Base-by-base conservation (phyloP, 2,797 vertebrate genomes). In the Tragopan temminckii region DNA sequence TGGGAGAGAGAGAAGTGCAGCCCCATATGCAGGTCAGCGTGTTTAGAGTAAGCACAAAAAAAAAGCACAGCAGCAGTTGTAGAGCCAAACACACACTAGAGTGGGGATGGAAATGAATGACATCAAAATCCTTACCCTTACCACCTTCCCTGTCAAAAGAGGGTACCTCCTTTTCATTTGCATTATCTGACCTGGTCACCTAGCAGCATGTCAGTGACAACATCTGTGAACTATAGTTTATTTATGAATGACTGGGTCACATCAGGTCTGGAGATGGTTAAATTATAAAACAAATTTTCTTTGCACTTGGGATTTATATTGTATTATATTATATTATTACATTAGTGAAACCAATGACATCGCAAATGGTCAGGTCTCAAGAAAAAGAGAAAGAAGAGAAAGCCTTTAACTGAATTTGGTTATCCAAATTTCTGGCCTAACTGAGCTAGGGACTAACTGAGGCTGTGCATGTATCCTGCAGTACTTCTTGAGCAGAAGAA, bases 81-180 rank as follows among this genome's bases (percentile, higher is more conserved):
- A 61, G 45, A 77, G 58, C 23, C 20, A 71, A 59, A 33, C 13
- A 45, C 0, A 0, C 0, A 0, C 21, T 43, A 7, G 53, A 42
- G 16, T 23, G 46, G 46, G 19, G 13, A 21, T 19, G 61, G 63
- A 80, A 59, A 20, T 55, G 13, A 21, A 17, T 63, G 46, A 52
- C 31, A 70, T 10, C 24, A 74, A 43, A 67, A 59, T 67, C 38
- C 25, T 50, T 42, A 14, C 24, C 27, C 20, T 64, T 71, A 62
- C 15, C 10, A n/a, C 18, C 10, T 82, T 5, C 81, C 43, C 46
- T 15, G 19, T 85, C 53, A 46, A 27, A 40, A 7, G 16, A 79
- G 27, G 10, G 6, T 9, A 10, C 21, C 48, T 87, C 9, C 33
- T 79, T 70, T 78, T 83, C 1, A 9, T 69, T 58, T 66, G 13